A percentile compares a stretch with the other conserved stretches of the same genome.
These are phyloP conservation scores for Pteria penguin DNA, from an alignment of 2,888 invertebrate species.

Conservation along the genomic window DNA sequence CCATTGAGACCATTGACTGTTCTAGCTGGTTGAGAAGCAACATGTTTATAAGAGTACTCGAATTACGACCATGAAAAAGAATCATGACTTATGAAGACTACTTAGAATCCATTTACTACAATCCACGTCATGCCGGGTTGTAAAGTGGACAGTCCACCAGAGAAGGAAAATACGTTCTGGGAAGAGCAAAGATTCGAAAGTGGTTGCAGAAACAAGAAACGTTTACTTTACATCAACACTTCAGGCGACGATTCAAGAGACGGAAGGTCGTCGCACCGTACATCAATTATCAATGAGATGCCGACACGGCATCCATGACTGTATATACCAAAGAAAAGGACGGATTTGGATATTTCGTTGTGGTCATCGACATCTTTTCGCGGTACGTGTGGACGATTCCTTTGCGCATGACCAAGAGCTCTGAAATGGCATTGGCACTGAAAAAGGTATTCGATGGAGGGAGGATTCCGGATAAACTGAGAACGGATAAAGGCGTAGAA, in stretches of 20 bases:
- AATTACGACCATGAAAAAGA: conserved; percentile 6
- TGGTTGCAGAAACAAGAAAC: too few species aligned
- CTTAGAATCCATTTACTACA: conserved; percentile 41
- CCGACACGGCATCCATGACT: too few species aligned
- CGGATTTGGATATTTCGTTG: background rate
- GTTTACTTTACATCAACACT: too few species aligned
- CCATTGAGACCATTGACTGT: too few species aligned
- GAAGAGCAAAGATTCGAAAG: conserved; percentile 38
- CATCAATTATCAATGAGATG: too few species aligned
- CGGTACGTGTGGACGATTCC: background rate
- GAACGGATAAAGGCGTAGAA: background rate
- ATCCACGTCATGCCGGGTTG: conserved; percentile 40
- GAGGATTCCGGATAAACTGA: background rate
- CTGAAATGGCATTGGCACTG: too few species aligned
- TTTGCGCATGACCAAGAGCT: background rate
- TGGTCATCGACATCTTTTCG: conserved; percentile 14
- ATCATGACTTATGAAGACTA: too few species aligned
- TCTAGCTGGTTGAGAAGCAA: too few species aligned
- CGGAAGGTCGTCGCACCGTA: too few species aligned
- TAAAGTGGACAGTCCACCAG: conserved; percentile 43
- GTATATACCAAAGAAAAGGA: too few species aligned
- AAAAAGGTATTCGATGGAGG: background rate
- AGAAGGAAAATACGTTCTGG: conserved; percentile 43
- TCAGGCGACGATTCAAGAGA: too few species aligned
- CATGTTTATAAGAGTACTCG: too few species aligned